Evolutionary conservation across 2,797 vertebrate genomes (phyloP).

Genomic region (Onychomys torridus): DNA sequence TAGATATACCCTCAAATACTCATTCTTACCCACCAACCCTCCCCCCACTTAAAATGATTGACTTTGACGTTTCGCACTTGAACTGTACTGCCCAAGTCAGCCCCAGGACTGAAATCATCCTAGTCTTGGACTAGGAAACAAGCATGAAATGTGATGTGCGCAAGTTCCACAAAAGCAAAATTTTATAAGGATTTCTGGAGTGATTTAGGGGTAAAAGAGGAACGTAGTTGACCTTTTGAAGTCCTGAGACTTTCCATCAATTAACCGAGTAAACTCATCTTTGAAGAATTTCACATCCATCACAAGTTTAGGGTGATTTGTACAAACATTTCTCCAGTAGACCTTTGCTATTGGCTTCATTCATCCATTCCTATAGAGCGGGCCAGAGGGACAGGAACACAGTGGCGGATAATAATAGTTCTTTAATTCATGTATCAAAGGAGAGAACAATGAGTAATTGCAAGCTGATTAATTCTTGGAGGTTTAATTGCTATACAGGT

Average conservation of each 20-base stretch:
- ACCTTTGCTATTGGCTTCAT: not conserved
- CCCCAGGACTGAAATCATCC: not conserved
- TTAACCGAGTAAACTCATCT: not conserved
- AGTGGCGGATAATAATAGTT: not conserved
- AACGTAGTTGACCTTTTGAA: not conserved
- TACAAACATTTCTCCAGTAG: not conserved
- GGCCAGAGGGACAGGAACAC: not conserved
- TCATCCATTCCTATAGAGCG: not conserved
- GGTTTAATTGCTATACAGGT: not conserved
- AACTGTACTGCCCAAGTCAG: not conserved
- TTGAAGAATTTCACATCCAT: constrained; percentile 7
- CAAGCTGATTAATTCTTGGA: not conserved
- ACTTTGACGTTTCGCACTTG: accelerated
- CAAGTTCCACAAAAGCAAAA: not conserved
- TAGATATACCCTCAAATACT: not conserved
- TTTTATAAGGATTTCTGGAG: constrained; percentile 8
- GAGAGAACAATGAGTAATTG: not conserved
- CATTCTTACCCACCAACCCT: not conserved
- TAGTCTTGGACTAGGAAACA: constrained; percentile 34
- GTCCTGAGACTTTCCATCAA: not conserved
- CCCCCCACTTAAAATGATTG: no score
- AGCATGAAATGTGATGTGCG: not conserved
- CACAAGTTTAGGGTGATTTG: not conserved
- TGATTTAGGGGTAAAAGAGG: constrained; percentile 31
- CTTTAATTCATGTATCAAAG: not conserved